Evolutionary conservation across 1,140 invertebrate species (phyloP).

Genomic region (Aphis gossypii): DNA sequence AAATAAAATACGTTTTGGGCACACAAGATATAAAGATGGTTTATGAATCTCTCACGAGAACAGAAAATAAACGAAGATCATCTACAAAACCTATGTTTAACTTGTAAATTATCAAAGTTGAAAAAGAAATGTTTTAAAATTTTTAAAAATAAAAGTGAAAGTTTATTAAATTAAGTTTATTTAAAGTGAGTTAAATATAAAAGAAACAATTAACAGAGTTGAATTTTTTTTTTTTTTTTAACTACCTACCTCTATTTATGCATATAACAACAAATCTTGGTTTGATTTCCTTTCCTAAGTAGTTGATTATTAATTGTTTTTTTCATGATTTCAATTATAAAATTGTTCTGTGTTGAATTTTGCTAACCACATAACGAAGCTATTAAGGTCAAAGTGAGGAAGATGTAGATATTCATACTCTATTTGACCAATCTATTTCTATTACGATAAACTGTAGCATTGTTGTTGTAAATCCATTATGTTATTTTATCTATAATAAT

Average conservation of each 20-base stretch:
- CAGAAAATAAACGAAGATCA: conserved; percentile 83
- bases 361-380: too few relatives aligned
- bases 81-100: conserved; percentile 82
- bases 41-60: conserved; percentile 86
- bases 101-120: conserved; percentile 68
- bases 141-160: not conserved
- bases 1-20: conserved; percentile 84
- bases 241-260: not conserved
- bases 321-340: too few relatives aligned
- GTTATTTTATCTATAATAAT: too few relatives aligned
- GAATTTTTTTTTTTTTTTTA: not conserved
- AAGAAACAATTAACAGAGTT: not conserved
- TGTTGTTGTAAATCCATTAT: too few relatives aligned
- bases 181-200: not conserved
- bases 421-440: too few relatives aligned
- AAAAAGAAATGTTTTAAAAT: not conserved
- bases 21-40: conserved; percentile 73
- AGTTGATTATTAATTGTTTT: too few relatives aligned
- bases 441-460: too few relatives aligned
- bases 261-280: too few relatives aligned
- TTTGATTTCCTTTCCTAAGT: too few relatives aligned
- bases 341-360: too few relatives aligned
- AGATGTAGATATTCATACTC: too few relatives aligned
- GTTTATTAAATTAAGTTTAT: not conserved
- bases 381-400: too few relatives aligned